phyloP scores from a whole-genome alignment of 2,888 invertebrate species.

The Eumacrocentrus americanus region DNA sequence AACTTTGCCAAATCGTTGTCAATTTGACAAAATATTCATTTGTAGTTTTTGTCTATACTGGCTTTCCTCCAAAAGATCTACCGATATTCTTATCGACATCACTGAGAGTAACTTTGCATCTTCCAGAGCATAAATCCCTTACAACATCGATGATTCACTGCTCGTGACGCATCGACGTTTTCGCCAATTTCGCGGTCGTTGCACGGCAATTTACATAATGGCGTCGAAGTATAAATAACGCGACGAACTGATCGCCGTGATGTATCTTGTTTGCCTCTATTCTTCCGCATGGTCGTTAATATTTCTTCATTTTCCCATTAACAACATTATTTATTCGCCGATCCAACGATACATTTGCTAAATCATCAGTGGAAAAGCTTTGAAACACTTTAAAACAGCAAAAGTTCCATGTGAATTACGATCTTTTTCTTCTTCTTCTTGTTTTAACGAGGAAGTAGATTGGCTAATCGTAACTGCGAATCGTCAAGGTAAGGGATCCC shows the following conservation, averaged over 20 bases:
- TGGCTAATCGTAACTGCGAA: conserved; percentile 29
- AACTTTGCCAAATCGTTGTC: no score
- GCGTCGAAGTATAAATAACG: conserved; percentile 26
- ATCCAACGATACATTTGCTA: neutral
- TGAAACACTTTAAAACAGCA: no score
- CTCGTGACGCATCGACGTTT: conserved; percentile 27
- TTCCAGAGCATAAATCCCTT: conserved; percentile 22
- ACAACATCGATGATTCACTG: conserved; percentile 27
- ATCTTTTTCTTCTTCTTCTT: no score
- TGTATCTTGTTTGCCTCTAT: conserved; percentile 9
- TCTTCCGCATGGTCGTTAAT: conserved; percentile 20
- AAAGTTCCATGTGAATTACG: neutral
- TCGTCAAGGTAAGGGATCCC: conserved; percentile 43
- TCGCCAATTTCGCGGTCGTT: conserved; percentile 29
- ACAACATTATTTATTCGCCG: neutral
- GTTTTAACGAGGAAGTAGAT: no score
- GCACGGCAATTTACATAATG: conserved; percentile 29
- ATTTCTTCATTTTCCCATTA: conserved; percentile 6
- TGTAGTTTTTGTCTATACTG: no score
- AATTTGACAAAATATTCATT: no score
- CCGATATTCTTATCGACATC: no score
- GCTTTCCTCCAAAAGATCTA: no score
- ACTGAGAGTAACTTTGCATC: neutral
- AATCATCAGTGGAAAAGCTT: no score
- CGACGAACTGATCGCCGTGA: conserved; percentile 12